Base-by-base conservation (phyloP, 2,888 invertebrate genomes). In the Biston stratarius region DNA sequence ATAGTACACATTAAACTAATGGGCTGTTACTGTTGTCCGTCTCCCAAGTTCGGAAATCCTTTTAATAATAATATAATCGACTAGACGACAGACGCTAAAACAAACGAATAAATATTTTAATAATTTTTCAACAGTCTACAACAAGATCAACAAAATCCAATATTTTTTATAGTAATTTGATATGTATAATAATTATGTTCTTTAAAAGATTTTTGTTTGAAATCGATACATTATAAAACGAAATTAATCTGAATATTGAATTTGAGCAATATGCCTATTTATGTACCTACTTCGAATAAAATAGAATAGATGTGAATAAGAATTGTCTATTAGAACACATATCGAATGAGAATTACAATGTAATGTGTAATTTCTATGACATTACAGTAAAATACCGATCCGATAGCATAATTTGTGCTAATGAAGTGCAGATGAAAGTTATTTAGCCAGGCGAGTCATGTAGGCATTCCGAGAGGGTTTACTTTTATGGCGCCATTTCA, bases 401-500 rank as follows among this genome's bases (percentile, higher is more conserved):
- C 2, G 15, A 36, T 7, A 44, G 7, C 44, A 36, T 44, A 15
- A 11, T 6, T 14, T 53, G 11, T 38, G 42, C 42, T 63, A 67
- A 67, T 69, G 61, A 64, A 70, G 63, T 67, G 69, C 69, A 64
- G 52, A 70, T 71, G 66, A 65, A 69, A 24, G 71, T 67, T 61
- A 72, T 61, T 24, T 58, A 74, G 70, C 64, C 62, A 68, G 36
- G 64, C 64, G 70, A 64, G 69, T 71, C 71, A 72, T 75, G 73
- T 74, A 75, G 73, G 71, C 75, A 73, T 81, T 82, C 77, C 69
- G 60, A 77, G 77, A 77, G 77, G 75, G 67, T 76, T 73, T 75
- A 75, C 71, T 77, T 79, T 78, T 79, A 83, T 76, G 78, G 81
- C 73, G 77, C 80, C 77, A 83, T 82, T 84, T 83, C 78, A 82